phyloP scores from a whole-genome alignment of 2,797 vertebrate genomes.

The Sebastes miniatus region DNA sequence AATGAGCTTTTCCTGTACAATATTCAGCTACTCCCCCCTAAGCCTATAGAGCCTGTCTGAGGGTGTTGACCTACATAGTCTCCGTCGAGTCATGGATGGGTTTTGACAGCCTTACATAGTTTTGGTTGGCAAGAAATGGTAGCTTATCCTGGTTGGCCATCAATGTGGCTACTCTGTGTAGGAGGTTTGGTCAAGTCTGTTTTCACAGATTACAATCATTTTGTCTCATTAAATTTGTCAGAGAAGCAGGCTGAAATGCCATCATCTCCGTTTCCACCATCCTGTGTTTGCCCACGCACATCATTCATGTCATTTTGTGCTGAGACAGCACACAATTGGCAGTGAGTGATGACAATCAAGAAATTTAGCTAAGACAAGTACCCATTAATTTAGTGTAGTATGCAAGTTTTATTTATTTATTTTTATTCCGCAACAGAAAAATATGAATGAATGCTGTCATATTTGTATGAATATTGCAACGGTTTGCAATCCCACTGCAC shows the following conservation, averaged over 20 bases:
- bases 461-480: constrained; percentile 31
- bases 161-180: neutral
- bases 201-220: neutral
- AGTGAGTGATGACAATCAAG: constrained; percentile 9
- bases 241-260: neutral
- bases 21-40: constrained; percentile 18
- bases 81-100: constrained; percentile 48
- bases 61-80: constrained; percentile 59
- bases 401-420: constrained; percentile 9
- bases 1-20: constrained; percentile 13
- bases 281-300: constrained; percentile 2
- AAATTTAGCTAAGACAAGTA: neutral
- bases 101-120: constrained; percentile 43
- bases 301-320: constrained; percentile 12
- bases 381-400: constrained; percentile 1
- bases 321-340: constrained; percentile 1
- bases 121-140: constrained; percentile 14
- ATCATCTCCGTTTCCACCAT: neutral
- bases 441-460: constrained; percentile 1
- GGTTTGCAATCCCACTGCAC: constrained; percentile 11
- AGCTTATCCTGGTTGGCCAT: constrained; percentile 3
- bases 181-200: neutral
- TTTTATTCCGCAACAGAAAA: constrained; percentile 9
- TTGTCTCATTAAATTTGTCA: neutral
- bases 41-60: constrained; percentile 57